Conservation (phyloP, 2,888 invertebrate genomes). For the Nesidiocoris tenuis region DNA sequence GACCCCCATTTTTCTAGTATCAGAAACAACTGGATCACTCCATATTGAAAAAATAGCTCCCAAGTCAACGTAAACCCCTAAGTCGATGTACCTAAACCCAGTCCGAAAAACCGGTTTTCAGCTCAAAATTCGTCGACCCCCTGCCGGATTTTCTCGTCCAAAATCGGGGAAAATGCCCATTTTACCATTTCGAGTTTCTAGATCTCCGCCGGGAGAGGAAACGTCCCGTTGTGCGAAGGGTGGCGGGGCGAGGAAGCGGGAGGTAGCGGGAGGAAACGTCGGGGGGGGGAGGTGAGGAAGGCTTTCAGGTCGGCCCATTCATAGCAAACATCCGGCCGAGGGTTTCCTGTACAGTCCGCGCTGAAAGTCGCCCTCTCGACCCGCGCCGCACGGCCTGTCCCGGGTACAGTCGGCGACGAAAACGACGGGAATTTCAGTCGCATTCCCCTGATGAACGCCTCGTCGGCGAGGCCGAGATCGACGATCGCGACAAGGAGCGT, state of each 20-base stretch:
- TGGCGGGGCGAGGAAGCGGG: background rate
- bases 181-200: background rate
- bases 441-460: background rate
- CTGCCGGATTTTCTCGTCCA: no score
- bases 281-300: background rate
- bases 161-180: background rate
- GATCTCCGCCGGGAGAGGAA: background rate
- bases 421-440: background rate
- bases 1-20: no score
- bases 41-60: no score
- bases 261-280: no score
- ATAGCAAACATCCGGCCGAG: conserved; percentile 40
- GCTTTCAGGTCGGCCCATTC: conserved; percentile 23
- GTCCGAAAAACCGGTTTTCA: no score
- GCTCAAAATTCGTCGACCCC: no score
- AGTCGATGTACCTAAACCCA: no score
- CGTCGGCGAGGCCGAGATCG: background rate
- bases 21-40: no score
- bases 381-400: background rate
- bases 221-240: background rate
- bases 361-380: conserved; percentile 4
- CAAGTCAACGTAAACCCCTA: no score
- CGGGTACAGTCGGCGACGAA: background rate
- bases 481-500: background rate
- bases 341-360: conserved; percentile 36